Evolutionary conservation across 2,888 invertebrate genomes (phyloP).

Genomic region (Ophion obscuratus): DNA sequence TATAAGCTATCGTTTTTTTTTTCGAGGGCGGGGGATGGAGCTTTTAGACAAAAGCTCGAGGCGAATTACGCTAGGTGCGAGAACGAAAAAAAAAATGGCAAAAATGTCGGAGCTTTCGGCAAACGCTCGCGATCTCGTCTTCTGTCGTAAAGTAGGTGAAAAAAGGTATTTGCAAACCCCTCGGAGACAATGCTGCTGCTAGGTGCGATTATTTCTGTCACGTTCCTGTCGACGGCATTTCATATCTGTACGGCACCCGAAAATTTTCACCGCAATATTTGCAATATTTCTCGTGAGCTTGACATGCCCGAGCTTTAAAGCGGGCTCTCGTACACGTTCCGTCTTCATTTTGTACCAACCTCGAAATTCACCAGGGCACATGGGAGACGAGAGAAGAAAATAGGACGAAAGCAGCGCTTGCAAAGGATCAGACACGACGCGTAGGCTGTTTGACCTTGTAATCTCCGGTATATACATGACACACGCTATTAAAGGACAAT

Average conservation of each 20-base stretch:
- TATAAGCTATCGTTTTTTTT: no score
- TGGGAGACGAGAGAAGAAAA: conserved; percentile 11
- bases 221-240: not conserved
- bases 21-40: no score
- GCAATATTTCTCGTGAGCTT: conserved; percentile 45
- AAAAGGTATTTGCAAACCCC: not conserved
- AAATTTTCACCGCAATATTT: conserved; percentile 39
- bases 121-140: not conserved
- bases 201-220: conserved; percentile 21
- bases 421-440: not conserved
- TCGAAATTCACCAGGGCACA: not conserved
- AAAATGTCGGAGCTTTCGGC: no score
- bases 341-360: conserved; percentile 7
- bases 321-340: conserved; percentile 9
- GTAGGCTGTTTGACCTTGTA: no score
- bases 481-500: no score
- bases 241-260: not conserved
- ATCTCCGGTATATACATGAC: no score
- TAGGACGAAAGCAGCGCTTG: conserved; percentile 23
- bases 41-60: no score
- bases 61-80: no score
- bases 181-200: not conserved
- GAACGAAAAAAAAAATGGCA: no score
- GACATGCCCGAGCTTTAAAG: conserved; percentile 2
- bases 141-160: not conserved